phyloP scores from a whole-genome alignment of 2,113 vertebrate species.

The Axis porcinus region DNA sequence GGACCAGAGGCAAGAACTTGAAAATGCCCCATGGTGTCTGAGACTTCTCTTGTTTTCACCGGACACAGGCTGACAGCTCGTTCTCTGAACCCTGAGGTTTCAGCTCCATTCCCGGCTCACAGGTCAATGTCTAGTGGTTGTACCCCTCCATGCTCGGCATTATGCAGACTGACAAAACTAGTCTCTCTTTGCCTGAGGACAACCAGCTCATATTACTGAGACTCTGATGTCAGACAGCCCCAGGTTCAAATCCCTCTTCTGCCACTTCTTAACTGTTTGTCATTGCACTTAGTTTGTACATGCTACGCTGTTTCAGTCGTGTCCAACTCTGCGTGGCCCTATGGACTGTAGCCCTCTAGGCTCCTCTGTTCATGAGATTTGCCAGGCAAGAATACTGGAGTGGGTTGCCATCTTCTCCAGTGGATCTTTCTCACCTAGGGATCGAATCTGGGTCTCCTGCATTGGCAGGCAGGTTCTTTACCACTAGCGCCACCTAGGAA shows the following conservation, averaged over 20 bases:
- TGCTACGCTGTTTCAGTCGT: not conserved
- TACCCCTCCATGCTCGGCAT: too few species aligned
- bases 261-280: not conserved
- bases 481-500: not conserved
- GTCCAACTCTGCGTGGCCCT: not conserved
- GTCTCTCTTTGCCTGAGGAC: not conserved
- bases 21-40: not conserved
- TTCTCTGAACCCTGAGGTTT: not conserved
- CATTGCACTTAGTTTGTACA: rapidly evolving
- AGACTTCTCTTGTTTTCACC: not conserved
- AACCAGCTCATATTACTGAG: not conserved
- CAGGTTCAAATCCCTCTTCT: not conserved
- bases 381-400: not conserved
- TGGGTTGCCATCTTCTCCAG: not conserved
- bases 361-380: not conserved
- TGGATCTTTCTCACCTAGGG: not conserved
- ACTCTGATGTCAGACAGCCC: not conserved
- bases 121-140: rapidly evolving
- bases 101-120: not conserved
- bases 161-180: not conserved
- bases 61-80: not conserved
- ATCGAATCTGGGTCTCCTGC: not conserved
- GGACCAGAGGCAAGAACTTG: not conserved
- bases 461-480: not conserved
- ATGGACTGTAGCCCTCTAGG: not conserved